Conservation (phyloP, 2,888 invertebrate species). For the Amphipoea oculea region DNA sequence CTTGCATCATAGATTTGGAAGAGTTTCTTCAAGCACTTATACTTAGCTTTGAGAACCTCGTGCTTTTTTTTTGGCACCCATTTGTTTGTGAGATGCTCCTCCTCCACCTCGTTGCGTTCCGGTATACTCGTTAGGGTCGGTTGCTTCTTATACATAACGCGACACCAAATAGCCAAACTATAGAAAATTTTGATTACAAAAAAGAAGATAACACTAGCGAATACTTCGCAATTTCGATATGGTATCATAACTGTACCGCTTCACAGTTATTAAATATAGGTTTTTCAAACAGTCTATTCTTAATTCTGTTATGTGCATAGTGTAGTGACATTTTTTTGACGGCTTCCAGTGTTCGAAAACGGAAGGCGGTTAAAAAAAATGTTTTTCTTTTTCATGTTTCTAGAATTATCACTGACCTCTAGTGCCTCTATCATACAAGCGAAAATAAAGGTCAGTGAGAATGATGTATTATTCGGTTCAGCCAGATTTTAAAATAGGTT, state of each 20-base stretch:
- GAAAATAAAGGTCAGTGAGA: too few relatives aligned
- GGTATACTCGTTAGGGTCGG: conserved; percentile 78
- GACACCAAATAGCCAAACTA: conserved; percentile 60
- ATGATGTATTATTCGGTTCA: background rate
- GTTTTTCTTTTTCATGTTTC: background rate
- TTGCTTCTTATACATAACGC: conserved; percentile 75
- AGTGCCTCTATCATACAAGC: too few relatives aligned
- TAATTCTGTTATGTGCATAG: conserved; percentile 71
- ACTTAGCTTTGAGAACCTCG: conserved; percentile 86
- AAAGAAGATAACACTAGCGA: conserved; percentile 77
- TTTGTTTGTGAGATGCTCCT: conserved; percentile 73
- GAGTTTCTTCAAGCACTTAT: conserved; percentile 86
- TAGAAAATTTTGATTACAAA: conserved; percentile 80
- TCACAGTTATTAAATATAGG: conserved; percentile 64
- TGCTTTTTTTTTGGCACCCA: conserved; percentile 88
- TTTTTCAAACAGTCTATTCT: conserved; percentile 65
- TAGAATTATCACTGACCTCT: background rate
- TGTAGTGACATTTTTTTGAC: conserved; percentile 78
- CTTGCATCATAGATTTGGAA: conserved; percentile 87
- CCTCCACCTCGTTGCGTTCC: conserved; percentile 78
- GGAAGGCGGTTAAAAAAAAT: conserved; percentile 26
- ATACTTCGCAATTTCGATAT: conserved; percentile 81
- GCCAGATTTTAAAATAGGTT: conserved; percentile 39
- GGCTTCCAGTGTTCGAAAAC: conserved; percentile 36
- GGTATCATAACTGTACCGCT: conserved; percentile 81